Percentiles rank a stretch among this genome's conserved stretches.
Conservation (phyloP, 2,888 invertebrate genomes). For the Timandra comae region DNA sequence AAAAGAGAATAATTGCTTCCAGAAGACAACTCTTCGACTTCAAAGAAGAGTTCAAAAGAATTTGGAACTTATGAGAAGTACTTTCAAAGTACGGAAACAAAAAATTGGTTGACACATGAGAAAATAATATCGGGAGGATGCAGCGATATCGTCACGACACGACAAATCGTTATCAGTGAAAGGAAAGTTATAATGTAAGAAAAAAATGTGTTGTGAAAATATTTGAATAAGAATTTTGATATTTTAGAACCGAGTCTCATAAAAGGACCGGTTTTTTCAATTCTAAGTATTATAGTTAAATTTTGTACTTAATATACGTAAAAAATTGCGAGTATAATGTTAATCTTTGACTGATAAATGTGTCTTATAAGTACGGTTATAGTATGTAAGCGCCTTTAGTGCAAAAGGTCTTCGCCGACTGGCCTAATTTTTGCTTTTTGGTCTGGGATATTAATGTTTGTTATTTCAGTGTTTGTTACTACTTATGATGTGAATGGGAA, state of each 20-base stretch:
- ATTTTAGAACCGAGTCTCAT: conserved; percentile 6
- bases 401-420: not conserved
- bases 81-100: no score
- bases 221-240: conserved; percentile 2
- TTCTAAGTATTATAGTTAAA: conserved; percentile 12
- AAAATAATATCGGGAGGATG: no score
- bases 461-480: not conserved
- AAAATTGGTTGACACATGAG: no score
- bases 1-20: no score
- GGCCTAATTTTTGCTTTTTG: not conserved
- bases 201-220: not conserved
- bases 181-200: not conserved
- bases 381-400: no score
- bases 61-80: no score
- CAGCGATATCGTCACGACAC: no score
- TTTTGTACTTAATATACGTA: conserved; percentile 20
- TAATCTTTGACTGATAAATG: conserved; percentile 29
- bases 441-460: not conserved
- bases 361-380: conserved; percentile 26
- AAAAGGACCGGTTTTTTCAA: no score
- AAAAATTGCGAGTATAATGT: no score
- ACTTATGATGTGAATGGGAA: not conserved
- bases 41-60: no score
- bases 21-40: no score
- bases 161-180: not conserved